Base-by-base conservation (phyloP, 2,888 invertebrate species). In the Zaprionus obscuricornis region DNA sequence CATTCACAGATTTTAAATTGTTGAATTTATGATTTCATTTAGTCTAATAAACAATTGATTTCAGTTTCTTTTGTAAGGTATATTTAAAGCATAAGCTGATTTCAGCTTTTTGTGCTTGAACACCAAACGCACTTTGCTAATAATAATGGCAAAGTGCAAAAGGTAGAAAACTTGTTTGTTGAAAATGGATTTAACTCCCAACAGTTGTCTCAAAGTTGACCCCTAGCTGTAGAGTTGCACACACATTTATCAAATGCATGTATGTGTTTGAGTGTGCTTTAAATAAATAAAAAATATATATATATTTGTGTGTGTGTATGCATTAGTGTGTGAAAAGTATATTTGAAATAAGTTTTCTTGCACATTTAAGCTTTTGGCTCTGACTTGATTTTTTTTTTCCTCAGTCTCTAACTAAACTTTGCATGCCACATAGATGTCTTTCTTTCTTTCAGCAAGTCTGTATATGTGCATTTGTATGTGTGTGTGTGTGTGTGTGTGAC, bases 171-270 rank as follows among this genome's bases (percentile, higher is more conserved):
- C 49, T 67, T 57, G 73, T 72, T 62, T 69, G 54, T 50, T 66
- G 58, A 57, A 76, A 84, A 81, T 76, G 64, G 70, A 84, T 82
- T 81, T 77, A 57, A 51, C 59, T 55, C 36, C 39, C 14, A 50
- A 57, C 64, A 74, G 74, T 77, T 84, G 77, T 77, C 85, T 71
- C 67, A 66, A 82, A 78, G 78, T 85, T 85, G 78, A 77, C 66
- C 65, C 66, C 58, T 46, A 62, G 59, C 26, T 4, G 2, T n/a
- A n/a, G n/a, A n/a, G n/a, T 33, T 11, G 8, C 13, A 50, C 31
- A 52, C 17, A 13, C 34, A 45, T 45, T 47, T 22, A 26, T n/a
- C 43, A 24, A 42, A 27, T 37, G 36, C 46, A 24, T 20, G 14
- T 26, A 49, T 33, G n/a, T 33, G 37, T 29, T 39, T 24, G 27